Conservation (phyloP, 2,113 vertebrate genomes). For the Zosterops borbonicus region DNA sequence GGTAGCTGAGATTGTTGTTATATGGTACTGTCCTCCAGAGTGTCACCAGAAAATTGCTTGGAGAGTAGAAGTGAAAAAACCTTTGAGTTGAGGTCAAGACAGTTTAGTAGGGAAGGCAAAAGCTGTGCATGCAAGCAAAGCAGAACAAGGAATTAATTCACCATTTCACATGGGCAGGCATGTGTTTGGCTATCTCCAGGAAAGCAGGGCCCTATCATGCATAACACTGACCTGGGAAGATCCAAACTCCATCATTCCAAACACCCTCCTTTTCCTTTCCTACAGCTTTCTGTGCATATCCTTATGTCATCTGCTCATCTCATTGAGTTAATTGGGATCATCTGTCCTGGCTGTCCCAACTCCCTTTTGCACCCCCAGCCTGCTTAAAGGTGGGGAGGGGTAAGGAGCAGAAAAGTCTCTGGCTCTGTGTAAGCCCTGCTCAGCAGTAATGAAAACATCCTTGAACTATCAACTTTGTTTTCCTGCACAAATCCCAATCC, state of each 20-base stretch:
- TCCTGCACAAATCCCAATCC: neutral
- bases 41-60: neutral
- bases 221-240: neutral
- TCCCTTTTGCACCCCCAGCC: neutral
- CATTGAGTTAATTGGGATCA: neutral
- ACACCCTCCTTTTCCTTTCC: neutral
- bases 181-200: neutral
- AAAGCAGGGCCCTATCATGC: accelerated
- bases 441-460: neutral
- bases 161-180: neutral
- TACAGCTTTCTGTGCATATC: neutral
- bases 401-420: neutral
- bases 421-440: neutral
- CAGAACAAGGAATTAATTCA: neutral
- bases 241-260: neutral
- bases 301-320: neutral
- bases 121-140: neutral
- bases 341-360: neutral
- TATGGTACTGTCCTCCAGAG: neutral
- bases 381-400: neutral
- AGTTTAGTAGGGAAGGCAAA: neutral
- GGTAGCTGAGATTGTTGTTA: neutral
- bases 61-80: neutral
- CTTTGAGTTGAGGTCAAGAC: neutral
- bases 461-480: neutral